Base-by-base conservation (phyloP, 2,888 invertebrate genomes). In the Eupithecia vulgata region DNA sequence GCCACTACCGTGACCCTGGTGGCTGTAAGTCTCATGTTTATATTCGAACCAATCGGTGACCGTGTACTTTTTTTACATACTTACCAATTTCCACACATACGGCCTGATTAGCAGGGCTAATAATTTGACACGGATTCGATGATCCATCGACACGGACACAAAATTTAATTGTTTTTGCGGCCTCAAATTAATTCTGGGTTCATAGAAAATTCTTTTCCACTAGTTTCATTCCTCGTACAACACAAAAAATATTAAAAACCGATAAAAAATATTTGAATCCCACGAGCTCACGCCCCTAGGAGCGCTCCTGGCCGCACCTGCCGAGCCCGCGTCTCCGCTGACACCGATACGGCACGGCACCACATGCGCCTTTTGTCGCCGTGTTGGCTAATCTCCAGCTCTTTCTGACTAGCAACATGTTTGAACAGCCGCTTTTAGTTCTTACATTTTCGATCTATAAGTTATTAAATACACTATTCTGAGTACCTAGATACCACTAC, bases 311-410 rank as follows among this genome's bases (percentile, higher is more conserved):
- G 62, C 4, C 7, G 62, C 62, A 35, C 37, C 35, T n/a, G 12
- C 52, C 52, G 2, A 5, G 48, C 48, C n/a, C n/a, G 48, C 48
- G 21, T 52, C 74, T 10, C 48, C 72, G 57, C 62, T 76, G 77
- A 73, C 78, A 71, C 76, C 75, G 73, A 81, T 81, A 70, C 70
- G 78, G 68, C 68, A 70, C 70, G 78, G 68, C 68, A 52, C 1
- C 45, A 61, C 59, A 57, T 65, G 72, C 70, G 68, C 67, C 81
- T 79, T 81, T 81, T 81, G 81, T 81, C 79, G 71, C 59, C 64
- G 66, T 72, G 71, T 79, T 80, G 81, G 80, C 81, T 78, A 79
- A 81, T 81, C 77, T 79, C 80, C 81, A 81, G 79, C 72, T 70
- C 75, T 48, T 67, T 37, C 25, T 52, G 4, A 57, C 12, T 64